A percentile compares a stretch with the other conserved stretches of the same genome.
phyloP scores from a whole-genome alignment of 2,888 invertebrate species.

The Hymenopus coronatus region DNA sequence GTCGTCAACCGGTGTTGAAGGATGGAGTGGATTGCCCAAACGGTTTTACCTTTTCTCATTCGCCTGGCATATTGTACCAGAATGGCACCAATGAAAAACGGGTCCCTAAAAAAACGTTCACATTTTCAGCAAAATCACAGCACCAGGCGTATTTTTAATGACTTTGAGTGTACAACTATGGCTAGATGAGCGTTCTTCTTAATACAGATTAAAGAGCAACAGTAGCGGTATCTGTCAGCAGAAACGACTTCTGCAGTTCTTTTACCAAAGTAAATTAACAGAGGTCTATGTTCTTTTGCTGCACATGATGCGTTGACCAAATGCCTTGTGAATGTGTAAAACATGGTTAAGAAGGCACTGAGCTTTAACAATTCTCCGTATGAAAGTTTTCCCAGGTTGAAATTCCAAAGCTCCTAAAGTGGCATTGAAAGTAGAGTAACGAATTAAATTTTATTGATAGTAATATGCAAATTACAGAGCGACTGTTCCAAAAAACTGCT shows the following conservation, averaged over 20 bases:
- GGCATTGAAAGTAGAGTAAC: neutral
- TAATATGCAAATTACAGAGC: neutral
- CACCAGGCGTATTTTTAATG: too few species aligned
- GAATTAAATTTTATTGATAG: neutral
- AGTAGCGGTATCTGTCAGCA: neutral
- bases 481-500: neutral
- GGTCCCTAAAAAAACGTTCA: too few species aligned
- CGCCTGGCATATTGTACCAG: too few species aligned
- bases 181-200: neutral
- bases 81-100: too few species aligned
- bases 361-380: too few species aligned
- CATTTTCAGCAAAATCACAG: too few species aligned
- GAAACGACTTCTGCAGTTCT: neutral
- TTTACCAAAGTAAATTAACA: neutral
- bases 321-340: neutral
- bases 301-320: neutral
- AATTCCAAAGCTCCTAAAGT: neutral
- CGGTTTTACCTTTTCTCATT: too few species aligned
- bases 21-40: too few species aligned
- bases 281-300: neutral
- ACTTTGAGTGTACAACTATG: too few species aligned
- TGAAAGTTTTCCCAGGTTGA: neutral
- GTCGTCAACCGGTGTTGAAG: too few species aligned
- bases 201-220: neutral
- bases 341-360: neutral